Percentiles rank a stretch among this genome's conserved stretches.
Conservation (phyloP, 2,113 vertebrate genomes). For the Cettia cetti region DNA sequence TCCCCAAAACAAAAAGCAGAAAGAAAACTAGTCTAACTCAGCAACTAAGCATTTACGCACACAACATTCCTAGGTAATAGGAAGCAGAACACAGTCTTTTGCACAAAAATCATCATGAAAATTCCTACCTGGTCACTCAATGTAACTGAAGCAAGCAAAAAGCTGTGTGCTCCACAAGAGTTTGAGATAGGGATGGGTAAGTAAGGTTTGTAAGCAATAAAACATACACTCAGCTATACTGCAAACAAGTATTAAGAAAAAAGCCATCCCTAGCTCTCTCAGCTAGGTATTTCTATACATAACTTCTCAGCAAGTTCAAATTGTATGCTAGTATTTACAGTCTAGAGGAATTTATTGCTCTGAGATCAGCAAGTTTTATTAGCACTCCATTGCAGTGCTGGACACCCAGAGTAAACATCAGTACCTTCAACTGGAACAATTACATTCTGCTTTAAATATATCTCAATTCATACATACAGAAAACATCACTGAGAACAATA, state of each 20-base stretch:
- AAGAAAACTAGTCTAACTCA: background rate
- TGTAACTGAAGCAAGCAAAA: background rate
- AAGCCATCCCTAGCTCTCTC: background rate
- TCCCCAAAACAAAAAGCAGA: background rate
- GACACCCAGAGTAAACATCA: background rate
- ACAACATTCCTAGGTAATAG: background rate
- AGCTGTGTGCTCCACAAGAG: background rate
- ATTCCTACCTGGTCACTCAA: background rate
- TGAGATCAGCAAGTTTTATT: background rate
- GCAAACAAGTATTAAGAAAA: background rate
- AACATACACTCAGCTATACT: background rate
- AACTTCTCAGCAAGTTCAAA: background rate
- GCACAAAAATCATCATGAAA: background rate
- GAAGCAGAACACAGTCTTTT: background rate
- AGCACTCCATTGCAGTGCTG: background rate
- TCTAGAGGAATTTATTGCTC: background rate
- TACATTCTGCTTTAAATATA: background rate
- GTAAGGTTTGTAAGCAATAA: background rate
- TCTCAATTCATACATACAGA: background rate
- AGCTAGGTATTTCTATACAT: background rate
- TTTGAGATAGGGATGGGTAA: background rate
- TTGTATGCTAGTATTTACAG: background rate
- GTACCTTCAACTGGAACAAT: background rate
- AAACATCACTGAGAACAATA: background rate
- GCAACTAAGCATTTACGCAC: background rate